Evolutionary conservation across 2,888 invertebrate genomes (phyloP), one percentile per base, ranked within the genome.

Genomic region (Synanthedon formicaeformis): DNA sequence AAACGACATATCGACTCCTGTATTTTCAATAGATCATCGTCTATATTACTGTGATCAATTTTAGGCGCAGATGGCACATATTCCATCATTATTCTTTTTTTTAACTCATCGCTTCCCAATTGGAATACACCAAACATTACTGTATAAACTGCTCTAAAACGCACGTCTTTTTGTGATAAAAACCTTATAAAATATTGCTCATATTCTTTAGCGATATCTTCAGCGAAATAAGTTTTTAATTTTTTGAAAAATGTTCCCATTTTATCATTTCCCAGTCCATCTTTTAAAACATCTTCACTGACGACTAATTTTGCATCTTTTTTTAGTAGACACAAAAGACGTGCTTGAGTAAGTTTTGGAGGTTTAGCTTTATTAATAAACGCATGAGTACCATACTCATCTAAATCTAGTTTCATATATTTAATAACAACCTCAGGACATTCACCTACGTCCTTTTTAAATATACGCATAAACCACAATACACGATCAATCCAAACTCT

Each of bases 1-100:
- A 63, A 68, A 1, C 67, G 63, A 53, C 80, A 80, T 58, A 81
- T 75, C 10, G 67, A 66, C 60, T 66, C 58, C 59, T 74, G 80
- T 14, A 67, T 66, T 13, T 51, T 53, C 40, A 41, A 6, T 6
- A 51, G 69, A 57, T 40, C 63, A 45, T 8, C 6, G 53, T 66
- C 62, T 48, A 67, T 63, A 11, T 59, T 62, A 18, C 51, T 57
- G 50, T 70, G 61, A 34, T 71, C 64, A 52, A 77, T 73, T 65
- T 75, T 75, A 4, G 62, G 16, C 13, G 63, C 62, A 13, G 16
- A 40, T 2, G 79, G 79, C 5, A 56, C 62, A 62, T 75, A 64
- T 53, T 73, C 71, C 8, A 54, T 55, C 58, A 77, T 60, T 23
- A 78, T 67, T 4, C 66, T 56, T 5, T 56, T 51, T 60, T 67